Percentiles rank a stretch among this genome's conserved stretches.
Evolutionary conservation across 2,113 vertebrate species (phyloP).

Genomic region (Mirza zaza): DNA sequence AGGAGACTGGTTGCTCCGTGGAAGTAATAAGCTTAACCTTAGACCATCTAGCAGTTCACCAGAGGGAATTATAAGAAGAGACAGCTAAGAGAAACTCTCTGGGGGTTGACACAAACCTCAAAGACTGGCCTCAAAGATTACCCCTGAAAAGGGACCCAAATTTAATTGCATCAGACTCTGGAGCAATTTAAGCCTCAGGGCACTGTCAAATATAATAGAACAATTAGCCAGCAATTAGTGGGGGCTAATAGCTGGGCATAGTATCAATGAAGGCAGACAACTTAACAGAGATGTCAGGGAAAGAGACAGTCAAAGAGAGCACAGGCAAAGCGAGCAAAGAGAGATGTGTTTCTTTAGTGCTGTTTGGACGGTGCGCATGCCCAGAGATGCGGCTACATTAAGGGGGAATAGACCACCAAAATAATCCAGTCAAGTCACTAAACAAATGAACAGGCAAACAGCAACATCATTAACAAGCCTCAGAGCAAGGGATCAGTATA

Average conservation of each 20-base stretch:
- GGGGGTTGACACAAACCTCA: neutral
- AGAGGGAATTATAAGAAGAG: neutral
- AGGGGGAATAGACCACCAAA: neutral
- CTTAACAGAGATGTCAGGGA: neutral
- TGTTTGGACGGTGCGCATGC: neutral
- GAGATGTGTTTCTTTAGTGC: no score
- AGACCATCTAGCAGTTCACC: neutral
- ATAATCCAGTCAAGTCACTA: neutral
- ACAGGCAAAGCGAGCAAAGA: no score
- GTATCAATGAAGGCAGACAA: neutral
- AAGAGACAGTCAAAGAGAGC: neutral
- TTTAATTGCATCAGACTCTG: slow-evolving; percentile 48
- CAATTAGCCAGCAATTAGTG: slow-evolving; percentile 55
- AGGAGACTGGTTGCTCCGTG: neutral
- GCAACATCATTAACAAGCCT: neutral
- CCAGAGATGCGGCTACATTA: neutral
- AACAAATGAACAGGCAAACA: neutral
- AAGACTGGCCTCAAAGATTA: slow-evolving; percentile 29
- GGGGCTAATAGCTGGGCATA: neutral
- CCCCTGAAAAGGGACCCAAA: neutral
- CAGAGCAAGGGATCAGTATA: neutral
- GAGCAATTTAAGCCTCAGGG: slow-evolving; percentile 15
- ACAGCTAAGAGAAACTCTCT: neutral
- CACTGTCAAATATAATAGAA: slow-evolving; percentile 53
- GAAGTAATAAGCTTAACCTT: neutral